These are phyloP conservation scores for Physeter macrocephalus DNA, from an alignment of 2,113 vertebrate genomes.

Conservation along the genomic window DNA sequence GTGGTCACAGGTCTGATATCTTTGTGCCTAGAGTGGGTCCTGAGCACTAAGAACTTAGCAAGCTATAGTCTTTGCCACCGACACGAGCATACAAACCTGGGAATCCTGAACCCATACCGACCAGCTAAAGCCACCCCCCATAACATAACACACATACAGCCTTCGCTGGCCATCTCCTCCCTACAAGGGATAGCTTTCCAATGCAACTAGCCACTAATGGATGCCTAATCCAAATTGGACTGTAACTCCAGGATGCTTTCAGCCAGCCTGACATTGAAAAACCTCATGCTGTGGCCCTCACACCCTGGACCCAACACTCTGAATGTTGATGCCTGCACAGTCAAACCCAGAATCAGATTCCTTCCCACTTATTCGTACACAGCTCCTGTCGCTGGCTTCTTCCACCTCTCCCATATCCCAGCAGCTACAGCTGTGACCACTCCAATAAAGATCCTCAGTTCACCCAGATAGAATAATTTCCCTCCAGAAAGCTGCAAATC, in stretches of 20 bases:
- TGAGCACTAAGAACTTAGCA: background rate
- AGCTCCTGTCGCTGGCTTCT: accelerated
- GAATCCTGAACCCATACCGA: background rate
- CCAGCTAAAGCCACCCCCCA: background rate
- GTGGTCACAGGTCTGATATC: background rate
- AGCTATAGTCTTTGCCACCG: background rate
- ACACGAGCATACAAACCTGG: background rate
- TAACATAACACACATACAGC: background rate
- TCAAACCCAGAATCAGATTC: background rate
- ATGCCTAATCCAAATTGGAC: background rate
- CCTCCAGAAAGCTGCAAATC: background rate
- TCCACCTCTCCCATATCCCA: background rate
- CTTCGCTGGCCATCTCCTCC: background rate
- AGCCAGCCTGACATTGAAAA: accelerated
- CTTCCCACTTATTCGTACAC: accelerated
- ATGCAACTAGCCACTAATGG: accelerated
- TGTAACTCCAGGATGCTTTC: background rate
- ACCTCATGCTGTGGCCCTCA: background rate
- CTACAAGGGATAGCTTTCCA: accelerated
- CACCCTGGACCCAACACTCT: background rate
- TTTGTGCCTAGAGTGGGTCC: background rate
- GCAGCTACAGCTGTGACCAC: background rate
- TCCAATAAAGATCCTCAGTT: background rate
- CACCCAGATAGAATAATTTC: background rate
- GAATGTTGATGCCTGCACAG: background rate